Conservation (phyloP, 2,797 vertebrate species). For the Lacerta bilineata region DNA sequence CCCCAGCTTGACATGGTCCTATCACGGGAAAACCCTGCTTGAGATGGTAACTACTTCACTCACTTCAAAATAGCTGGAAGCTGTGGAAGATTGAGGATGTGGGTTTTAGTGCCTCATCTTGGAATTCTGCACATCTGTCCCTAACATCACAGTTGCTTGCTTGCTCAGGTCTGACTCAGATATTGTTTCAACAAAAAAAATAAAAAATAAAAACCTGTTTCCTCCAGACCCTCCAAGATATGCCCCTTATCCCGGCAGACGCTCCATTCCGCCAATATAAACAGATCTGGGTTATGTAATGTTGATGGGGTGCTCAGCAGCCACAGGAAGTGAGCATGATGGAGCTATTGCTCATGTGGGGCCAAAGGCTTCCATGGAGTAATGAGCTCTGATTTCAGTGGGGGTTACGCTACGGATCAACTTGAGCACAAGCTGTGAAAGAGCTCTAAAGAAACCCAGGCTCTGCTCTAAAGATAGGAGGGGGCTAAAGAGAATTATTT, state of each 20-base stretch:
- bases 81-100: constrained; percentile 1
- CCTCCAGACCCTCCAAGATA: neutral
- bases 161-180: constrained; percentile 24
- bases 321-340: neutral
- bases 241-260: neutral
- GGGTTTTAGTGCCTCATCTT: neutral
- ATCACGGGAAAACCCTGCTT: too few relatives aligned
- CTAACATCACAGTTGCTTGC: neutral
- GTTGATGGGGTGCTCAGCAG: neutral
- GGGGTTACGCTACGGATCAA: neutral
- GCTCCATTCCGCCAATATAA: neutral
- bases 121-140: neutral
- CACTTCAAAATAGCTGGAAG: too few relatives aligned
- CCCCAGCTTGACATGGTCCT: too few relatives aligned
- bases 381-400: neutral
- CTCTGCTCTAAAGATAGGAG: neutral
- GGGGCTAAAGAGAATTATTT: neutral
- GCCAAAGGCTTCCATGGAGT: neutral
- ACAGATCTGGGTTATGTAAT: constrained; percentile 9
- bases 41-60: too few relatives aligned
- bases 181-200: neutral
- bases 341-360: neutral
- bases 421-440: too few relatives aligned
- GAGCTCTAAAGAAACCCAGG: neutral
- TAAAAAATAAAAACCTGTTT: neutral